These are phyloP conservation scores for Chrysogorgia sp. DNA, from an alignment of 92 coral and sea anemone genomes.

Conservation along the genomic window DNA sequence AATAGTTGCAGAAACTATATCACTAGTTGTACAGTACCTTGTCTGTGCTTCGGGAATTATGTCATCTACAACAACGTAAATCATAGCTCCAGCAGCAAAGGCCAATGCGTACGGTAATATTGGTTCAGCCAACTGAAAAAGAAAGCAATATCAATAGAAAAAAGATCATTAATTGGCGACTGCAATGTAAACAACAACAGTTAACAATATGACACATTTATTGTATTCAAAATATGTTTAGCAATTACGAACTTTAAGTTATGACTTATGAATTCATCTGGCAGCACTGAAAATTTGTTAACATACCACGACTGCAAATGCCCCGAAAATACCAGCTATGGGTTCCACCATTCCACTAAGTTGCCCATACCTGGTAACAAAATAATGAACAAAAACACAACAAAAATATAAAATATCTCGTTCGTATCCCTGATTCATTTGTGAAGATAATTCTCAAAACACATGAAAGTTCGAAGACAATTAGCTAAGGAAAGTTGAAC, in stretches of 20 bases:
- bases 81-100: slow-evolving; percentile 99
- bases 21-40: slow-evolving; percentile 53
- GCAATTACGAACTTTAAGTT: no score
- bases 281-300: no score
- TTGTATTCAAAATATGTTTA: no score
- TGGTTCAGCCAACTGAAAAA: slow-evolving; percentile 85
- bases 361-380: slow-evolving; percentile 85
- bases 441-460: background rate
- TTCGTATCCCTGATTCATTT: no score
- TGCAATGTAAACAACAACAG: no score
- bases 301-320: slow-evolving; percentile 85
- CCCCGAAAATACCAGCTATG: slow-evolving; percentile 94
- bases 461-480: background rate
- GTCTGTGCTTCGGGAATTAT: slow-evolving; percentile 97
- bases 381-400: no score
- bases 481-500: no score
- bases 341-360: slow-evolving; percentile 99
- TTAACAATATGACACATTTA: no score
- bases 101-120: slow-evolving; percentile 91
- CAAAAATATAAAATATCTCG: no score
- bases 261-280: no score
- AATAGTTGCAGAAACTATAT: background rate
- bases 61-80: slow-evolving; percentile 97
- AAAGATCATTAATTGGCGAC: no score
- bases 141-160: no score